Percentiles rank a stretch among this genome's conserved stretches.
Conservation (phyloP, 2,797 vertebrate species). For the Onychomys leucogaster region DNA sequence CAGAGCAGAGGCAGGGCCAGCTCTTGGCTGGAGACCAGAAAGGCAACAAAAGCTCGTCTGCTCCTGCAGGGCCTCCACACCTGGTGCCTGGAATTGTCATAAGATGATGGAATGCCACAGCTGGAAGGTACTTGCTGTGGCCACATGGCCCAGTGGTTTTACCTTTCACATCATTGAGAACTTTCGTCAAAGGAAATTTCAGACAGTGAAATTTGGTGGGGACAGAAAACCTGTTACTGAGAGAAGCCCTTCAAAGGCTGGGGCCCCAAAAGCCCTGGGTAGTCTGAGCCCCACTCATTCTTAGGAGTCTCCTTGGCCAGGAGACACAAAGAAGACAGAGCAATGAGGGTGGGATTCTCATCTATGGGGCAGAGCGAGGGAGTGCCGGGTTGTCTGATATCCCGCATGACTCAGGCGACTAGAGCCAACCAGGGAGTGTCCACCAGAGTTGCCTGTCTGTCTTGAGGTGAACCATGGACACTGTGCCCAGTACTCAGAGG, state of each 20-base stretch:
- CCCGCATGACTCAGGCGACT: not conserved
- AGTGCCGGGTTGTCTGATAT: not conserved
- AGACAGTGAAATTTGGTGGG: not conserved
- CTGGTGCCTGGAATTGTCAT: not conserved
- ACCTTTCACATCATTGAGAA: not conserved
- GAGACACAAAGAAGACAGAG: not conserved
- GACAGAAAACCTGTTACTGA: not conserved
- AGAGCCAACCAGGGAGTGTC: not conserved
- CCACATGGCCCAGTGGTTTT: not conserved
- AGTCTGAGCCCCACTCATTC: not conserved
- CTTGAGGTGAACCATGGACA: not conserved
- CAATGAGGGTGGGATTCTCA: rapidly evolving
- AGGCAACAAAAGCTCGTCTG: not conserved
- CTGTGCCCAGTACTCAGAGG: not conserved
- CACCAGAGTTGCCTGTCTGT: not conserved
- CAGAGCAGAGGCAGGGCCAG: not conserved
- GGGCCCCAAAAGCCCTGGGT: not conserved
- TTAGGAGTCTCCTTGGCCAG: not conserved
- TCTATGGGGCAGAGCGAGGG: rapidly evolving
- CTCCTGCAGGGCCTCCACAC: not conserved
- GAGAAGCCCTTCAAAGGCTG: not conserved
- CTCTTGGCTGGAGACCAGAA: not conserved
- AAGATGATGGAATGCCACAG: not conserved
- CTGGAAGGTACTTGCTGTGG: not conserved
- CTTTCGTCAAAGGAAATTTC: not conserved